Percentiles rank a stretch among this genome's conserved stretches.
These are phyloP conservation scores for Drosophila sulfurigaster DNA, from an alignment of 1,140 invertebrate species.

Conservation along the genomic window DNA sequence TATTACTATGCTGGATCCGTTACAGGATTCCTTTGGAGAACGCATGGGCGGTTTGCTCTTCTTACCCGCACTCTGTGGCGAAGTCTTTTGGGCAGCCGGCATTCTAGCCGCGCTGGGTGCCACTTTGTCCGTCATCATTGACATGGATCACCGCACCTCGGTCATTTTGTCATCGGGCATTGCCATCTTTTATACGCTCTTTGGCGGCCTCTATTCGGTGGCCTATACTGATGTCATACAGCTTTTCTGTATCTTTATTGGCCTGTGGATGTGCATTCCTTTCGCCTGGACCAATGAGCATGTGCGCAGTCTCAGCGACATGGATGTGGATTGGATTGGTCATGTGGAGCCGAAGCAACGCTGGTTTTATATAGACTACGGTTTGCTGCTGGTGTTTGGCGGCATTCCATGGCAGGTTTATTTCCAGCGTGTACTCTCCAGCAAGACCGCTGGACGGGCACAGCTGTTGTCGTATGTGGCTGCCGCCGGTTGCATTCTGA, in stretches of 20 bases:
- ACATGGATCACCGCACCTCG: slow-evolving; percentile 96
- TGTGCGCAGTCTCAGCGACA: slow-evolving; percentile 91
- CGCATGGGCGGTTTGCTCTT: slow-evolving; percentile 98
- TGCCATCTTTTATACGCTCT: slow-evolving; percentile 98
- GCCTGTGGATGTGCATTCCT: slow-evolving; percentile 98
- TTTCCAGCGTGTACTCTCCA: slow-evolving; percentile 98
- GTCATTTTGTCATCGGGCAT: slow-evolving; percentile 98
- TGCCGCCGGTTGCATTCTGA: slow-evolving; percentile 96
- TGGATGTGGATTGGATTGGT: slow-evolving; percentile 97
- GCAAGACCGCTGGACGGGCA: slow-evolving; percentile 96
- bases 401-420: slow-evolving; percentile 99
- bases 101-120: slow-evolving; percentile 98
- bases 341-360: slow-evolving; percentile 89
- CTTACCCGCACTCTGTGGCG: slow-evolving; percentile 97
- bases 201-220: slow-evolving; percentile 98
- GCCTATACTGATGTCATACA: slow-evolving; percentile 99
- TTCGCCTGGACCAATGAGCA: slow-evolving; percentile 96
- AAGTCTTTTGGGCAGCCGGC: slow-evolving; percentile 99
- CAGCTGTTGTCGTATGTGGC: slow-evolving; percentile 98
- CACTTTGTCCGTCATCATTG: slow-evolving; percentile 97
- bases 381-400: slow-evolving; percentile 96
- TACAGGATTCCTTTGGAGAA: slow-evolving; percentile 97
- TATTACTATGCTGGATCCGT: slow-evolving; percentile 99
- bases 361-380: slow-evolving; percentile 95
- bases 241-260: slow-evolving; percentile 99